Conservation (phyloP, 2,888 invertebrate species). For the Aphodius sticticus region DNA sequence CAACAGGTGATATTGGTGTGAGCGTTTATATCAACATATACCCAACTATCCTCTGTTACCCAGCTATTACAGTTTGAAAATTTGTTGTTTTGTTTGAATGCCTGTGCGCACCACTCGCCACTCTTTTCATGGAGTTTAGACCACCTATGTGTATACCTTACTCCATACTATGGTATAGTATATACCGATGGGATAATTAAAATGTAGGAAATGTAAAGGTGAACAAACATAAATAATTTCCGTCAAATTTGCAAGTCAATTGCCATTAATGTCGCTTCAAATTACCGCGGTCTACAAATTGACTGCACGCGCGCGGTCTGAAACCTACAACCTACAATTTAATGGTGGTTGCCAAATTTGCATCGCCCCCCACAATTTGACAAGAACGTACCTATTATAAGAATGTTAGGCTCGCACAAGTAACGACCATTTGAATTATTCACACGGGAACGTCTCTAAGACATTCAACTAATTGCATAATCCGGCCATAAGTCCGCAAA, state of each 20-base stretch:
- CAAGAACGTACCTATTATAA: background rate
- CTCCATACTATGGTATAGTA: too few relatives aligned
- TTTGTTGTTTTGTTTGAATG: too few relatives aligned
- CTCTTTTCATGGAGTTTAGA: too few relatives aligned
- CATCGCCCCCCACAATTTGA: background rate
- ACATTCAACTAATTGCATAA: conserved; percentile 4
- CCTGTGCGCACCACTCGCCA: too few relatives aligned
- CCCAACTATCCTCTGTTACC: too few relatives aligned
- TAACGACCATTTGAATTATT: background rate
- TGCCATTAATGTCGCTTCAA: background rate
- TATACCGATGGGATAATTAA: too few relatives aligned
- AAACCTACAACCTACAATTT: background rate
- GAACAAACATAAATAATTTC: background rate
- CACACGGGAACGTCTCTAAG: background rate
- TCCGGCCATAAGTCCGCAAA: background rate
- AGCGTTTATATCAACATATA: too few relatives aligned
- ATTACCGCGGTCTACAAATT: background rate
- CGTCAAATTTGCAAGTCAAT: background rate
- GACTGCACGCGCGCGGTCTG: background rate
- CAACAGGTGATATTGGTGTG: too few relatives aligned
- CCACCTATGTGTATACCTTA: too few relatives aligned
- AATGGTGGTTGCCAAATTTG: background rate
- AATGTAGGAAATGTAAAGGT: too few relatives aligned
- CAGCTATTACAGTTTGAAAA: too few relatives aligned
- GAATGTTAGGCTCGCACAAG: background rate